Percentiles rank a stretch among this genome's conserved stretches.
phyloP scores from a whole-genome alignment of 1,140 invertebrate genomes.

The Glomeris maerens region DNA sequence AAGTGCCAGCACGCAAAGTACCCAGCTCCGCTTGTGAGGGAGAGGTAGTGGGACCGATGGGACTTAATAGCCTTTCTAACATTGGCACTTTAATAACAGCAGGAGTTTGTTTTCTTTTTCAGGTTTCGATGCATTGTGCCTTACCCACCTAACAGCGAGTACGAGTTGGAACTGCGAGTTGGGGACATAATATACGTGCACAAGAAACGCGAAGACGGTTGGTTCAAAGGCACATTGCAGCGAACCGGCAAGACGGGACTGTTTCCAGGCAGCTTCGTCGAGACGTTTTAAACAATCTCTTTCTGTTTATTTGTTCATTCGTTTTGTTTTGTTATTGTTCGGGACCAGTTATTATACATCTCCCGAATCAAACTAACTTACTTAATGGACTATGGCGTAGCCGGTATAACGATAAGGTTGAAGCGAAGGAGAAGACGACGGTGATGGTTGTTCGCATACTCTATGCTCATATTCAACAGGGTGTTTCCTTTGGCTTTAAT shows the following conservation, averaged over 20 bases:
- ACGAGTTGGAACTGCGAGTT: conserved; percentile 72
- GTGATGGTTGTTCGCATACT: too few relatives aligned
- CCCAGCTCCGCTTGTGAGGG: conserved; percentile 27
- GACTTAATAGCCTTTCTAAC: too few relatives aligned
- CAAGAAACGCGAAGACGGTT: conserved; percentile 83
- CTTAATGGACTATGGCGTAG: too few relatives aligned
- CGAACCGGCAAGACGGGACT: conserved; percentile 77
- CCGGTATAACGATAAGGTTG: too few relatives aligned
- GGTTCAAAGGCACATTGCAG: conserved; percentile 85
- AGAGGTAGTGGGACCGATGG: conserved; percentile 24
- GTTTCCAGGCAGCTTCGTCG: conserved; percentile 87
- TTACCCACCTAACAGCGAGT: conserved; percentile 88
- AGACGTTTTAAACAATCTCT: conserved; percentile 30
- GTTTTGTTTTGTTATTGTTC: too few relatives aligned
- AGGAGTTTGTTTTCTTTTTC: conserved; percentile 19
- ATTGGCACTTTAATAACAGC: not conserved
- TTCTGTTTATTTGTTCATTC: too few relatives aligned
- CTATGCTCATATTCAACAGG: too few relatives aligned
- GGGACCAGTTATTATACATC: too few relatives aligned
- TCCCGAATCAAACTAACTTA: too few relatives aligned
- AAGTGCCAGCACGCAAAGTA: conserved; percentile 20
- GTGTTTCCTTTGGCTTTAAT: too few relatives aligned
- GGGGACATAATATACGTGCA: conserved; percentile 84
- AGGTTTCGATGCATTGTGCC: conserved; percentile 79
- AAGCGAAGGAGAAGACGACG: too few relatives aligned